Base-by-base conservation (phyloP, 2,888 invertebrate genomes). In the Ochropleura leucogaster region DNA sequence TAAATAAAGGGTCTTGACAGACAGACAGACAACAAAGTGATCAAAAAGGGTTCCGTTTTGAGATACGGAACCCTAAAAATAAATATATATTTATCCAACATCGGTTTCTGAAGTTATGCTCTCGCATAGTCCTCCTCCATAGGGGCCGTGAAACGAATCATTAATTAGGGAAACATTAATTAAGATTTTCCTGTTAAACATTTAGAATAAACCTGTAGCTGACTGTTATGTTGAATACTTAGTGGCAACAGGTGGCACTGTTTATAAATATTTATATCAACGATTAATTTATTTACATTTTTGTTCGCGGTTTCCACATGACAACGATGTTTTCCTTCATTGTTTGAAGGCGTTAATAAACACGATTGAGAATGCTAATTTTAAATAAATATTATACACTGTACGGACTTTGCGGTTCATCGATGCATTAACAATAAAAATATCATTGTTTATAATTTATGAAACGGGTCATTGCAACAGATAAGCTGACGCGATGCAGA, bases 401-500 rank as follows among this genome's bases (percentile, higher is more conserved):
- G 14, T 42, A 10, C 59, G n/a, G n/a, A 20, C 53, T 46, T 67
- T 72, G 76, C 72, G 82, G 67, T 84, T 76, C 76, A 72, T 70
- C 47, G 60, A 72, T 30, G 68, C 68, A 59, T 68, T 67, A 60
- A 72, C 20, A 71, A 53, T 69, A 67, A 72, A 74, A 74, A 62
- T 57, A 67, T 20, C 51, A 49, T 72, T 85, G 68, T 82, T 81
- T 83, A 79, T 81, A 82, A 80, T 83, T n/a, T 72, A 85, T 83
- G 80, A 86, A 78, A 84, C 79, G 71, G 87, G 85, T 89, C 87
- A 87, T 83, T 83, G 86, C 79, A 85, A 77, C 74, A 87, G 92
- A 92, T 91, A 91, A 91, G 83, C 77, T 74, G 79, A 74, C 65
- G 72, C 79, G 73, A 80, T 80, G 87, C 90, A 93, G 93, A 93